A percentile compares a stretch with the other conserved stretches of the same genome.
These are phyloP conservation scores for Rhinophrynus dorsalis DNA, from an alignment of 2,797 vertebrate genomes.

Conservation along the genomic window DNA sequence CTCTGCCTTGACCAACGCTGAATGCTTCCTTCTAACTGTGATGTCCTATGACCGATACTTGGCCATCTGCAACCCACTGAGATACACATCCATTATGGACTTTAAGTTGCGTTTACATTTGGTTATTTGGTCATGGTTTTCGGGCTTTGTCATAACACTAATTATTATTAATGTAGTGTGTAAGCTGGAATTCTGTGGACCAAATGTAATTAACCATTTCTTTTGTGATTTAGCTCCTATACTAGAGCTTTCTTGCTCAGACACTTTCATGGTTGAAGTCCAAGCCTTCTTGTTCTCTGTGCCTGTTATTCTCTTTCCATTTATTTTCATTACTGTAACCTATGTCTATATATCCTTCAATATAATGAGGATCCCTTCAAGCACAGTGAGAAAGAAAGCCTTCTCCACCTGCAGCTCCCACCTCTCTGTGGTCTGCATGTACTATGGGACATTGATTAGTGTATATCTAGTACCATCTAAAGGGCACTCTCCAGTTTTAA, in stretches of 20 bases:
- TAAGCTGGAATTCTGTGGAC: neutral
- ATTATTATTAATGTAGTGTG: conserved; percentile 11
- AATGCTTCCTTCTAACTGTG: conserved; percentile 55
- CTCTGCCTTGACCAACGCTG: conserved; percentile 50
- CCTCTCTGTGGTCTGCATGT: neutral
- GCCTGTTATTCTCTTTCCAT: neutral
- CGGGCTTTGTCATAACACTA: conserved; percentile 39
- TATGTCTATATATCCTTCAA: neutral
- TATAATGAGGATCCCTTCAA: neutral
- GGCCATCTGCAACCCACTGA: conserved; percentile 52
- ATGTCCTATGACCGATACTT: conserved; percentile 54
- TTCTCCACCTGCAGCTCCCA: neutral
- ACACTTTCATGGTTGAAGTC: neutral
- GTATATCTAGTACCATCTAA: neutral
- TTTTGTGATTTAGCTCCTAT: conserved; percentile 8
- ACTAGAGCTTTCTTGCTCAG: neutral
- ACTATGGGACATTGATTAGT: neutral
- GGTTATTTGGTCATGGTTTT: conserved; percentile 50
- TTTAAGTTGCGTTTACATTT: conserved; percentile 43
- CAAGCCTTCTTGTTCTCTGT: conserved; percentile 32
- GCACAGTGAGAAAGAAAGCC: neutral
- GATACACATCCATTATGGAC: conserved; percentile 48
- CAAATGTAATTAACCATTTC: conserved; percentile 30
- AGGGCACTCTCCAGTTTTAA: neutral
- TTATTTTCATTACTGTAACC: neutral